Evolutionary conservation across 2,888 invertebrate genomes (phyloP).

Genomic region (Metallyticus violacea): DNA sequence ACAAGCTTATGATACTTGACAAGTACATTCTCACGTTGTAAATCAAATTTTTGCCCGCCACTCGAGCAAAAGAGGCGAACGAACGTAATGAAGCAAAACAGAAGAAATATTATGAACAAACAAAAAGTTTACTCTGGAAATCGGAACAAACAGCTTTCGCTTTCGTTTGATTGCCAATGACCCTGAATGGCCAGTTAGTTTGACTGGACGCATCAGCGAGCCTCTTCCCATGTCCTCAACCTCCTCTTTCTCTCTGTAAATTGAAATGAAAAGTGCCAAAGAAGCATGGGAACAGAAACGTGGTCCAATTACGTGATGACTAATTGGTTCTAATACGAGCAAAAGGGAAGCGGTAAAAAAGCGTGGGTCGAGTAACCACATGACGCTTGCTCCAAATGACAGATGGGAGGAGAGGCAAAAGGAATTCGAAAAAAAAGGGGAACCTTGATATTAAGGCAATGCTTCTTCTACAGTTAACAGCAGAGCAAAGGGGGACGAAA

Average conservation of each 20-base stretch:
- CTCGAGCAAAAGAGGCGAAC: too few species aligned
- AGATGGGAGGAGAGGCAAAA: not conserved
- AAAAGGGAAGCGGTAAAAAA: not conserved
- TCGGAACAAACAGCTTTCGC: too few species aligned
- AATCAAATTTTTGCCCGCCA: too few species aligned
- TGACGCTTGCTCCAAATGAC: not conserved
- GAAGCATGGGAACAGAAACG: not conserved
- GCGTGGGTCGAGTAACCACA: not conserved
- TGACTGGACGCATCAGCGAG: not conserved
- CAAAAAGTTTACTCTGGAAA: too few species aligned
- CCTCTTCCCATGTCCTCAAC: not conserved
- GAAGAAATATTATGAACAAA: too few species aligned
- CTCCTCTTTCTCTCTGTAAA: not conserved
- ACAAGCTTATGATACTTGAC: too few species aligned
- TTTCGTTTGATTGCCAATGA: too few species aligned
- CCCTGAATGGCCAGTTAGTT: not conserved
- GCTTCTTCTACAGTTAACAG: not conserved
- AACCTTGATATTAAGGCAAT: not conserved
- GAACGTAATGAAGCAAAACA: too few species aligned
- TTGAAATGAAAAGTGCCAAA: not conserved
- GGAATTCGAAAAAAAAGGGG: not conserved
- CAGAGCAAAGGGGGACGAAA: not conserved
- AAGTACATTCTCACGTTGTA: too few species aligned
- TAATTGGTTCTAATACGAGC: not conserved
- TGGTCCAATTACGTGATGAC: not conserved